Conservation (phyloP, 2,113 vertebrate species). For the Heliornis fulica region DNA sequence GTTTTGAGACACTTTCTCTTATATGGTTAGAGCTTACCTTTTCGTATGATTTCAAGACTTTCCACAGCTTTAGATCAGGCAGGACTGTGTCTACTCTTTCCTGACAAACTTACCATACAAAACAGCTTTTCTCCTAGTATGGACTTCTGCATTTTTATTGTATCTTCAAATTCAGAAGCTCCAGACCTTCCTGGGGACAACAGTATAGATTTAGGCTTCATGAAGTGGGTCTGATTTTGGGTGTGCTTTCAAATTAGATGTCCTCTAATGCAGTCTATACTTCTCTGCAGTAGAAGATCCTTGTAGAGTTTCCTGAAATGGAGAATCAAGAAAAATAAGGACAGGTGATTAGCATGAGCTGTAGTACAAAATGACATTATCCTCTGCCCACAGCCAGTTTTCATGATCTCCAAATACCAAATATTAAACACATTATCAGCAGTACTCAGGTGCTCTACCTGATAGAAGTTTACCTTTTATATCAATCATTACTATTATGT, state of each 20-base stretch:
- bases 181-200: background rate
- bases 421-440: background rate
- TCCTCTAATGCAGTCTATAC: background rate
- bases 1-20: background rate
- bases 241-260: background rate
- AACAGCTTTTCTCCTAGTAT: background rate
- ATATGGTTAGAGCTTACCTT: background rate
- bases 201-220: background rate
- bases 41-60: background rate
- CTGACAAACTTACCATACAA: background rate
- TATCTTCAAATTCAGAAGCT: background rate
- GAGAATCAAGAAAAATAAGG: background rate
- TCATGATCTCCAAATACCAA: background rate
- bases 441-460: background rate
- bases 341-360: background rate
- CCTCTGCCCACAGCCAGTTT: background rate
- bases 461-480: background rate
- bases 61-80: background rate
- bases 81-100: background rate
- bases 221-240: background rate
- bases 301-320: background rate
- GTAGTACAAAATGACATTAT: background rate
- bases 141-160: background rate
- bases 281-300: background rate
- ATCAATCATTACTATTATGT: background rate